A percentile compares a stretch with the other conserved stretches of the same genome.
Conservation (phyloP, 2,113 vertebrate genomes). For the Bucco capensis region DNA sequence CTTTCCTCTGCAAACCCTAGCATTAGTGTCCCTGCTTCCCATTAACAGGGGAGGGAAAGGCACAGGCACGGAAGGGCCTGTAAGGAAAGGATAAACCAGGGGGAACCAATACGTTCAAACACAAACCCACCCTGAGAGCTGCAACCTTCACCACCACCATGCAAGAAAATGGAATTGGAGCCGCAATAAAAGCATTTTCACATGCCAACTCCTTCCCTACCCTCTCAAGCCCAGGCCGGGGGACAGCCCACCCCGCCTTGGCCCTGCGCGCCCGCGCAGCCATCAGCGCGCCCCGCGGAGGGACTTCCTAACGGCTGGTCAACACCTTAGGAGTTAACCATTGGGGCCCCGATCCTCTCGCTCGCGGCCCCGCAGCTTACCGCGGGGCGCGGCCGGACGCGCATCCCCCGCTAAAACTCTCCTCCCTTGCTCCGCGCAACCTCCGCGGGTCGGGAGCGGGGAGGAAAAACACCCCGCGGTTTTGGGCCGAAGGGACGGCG, state of each 20-base stretch:
- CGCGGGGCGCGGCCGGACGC: neutral
- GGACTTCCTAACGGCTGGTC: constrained; percentile 63
- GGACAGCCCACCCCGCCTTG: neutral
- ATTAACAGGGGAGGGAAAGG: constrained; percentile 44
- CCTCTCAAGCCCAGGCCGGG: neutral
- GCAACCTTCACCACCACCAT: constrained; percentile 26
- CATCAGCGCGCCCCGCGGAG: neutral
- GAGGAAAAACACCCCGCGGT: too few relatives aligned
- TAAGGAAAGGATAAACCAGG: constrained; percentile 16
- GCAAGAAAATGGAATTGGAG: constrained; percentile 12
- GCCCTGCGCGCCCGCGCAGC: neutral
- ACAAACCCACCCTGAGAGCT: neutral
- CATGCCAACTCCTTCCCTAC: constrained; percentile 13
- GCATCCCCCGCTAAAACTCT: neutral
- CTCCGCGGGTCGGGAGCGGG: too few relatives aligned
- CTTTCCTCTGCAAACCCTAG: constrained; percentile 66
- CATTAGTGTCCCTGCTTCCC: constrained; percentile 53
- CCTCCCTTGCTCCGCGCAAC: neutral
- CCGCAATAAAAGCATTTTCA: constrained; percentile 32
- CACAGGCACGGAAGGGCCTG: constrained; percentile 8
- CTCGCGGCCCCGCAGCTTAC: neutral
- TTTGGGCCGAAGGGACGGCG: too few relatives aligned
- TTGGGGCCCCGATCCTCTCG: constrained; percentile 27
- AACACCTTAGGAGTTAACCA: constrained; percentile 71
- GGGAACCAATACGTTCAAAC: neutral